phyloP scores from a whole-genome alignment of 2,888 invertebrate species.

The Automeris io region DNA sequence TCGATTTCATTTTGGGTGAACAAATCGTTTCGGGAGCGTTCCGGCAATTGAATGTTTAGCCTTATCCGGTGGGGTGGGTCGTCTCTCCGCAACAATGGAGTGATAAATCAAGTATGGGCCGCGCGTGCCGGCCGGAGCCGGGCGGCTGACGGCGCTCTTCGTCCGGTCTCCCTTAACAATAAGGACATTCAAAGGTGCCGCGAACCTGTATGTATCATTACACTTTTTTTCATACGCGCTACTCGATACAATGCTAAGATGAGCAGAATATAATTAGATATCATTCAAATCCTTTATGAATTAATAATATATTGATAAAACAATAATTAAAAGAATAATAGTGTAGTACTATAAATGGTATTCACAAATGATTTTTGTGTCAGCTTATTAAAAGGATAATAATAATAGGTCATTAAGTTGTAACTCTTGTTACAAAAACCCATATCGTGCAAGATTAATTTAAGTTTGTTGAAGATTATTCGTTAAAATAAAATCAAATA shows the following conservation, averaged over 20 bases:
- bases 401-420: too few species aligned
- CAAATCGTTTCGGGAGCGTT: slow-evolving; percentile 68
- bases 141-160: slow-evolving; percentile 28
- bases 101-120: slow-evolving; percentile 74
- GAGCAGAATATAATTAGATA: slow-evolving; percentile 14
- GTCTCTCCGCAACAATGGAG: slow-evolving; percentile 69
- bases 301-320: too few species aligned
- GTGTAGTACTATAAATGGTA: too few species aligned
- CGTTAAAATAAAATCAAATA: too few species aligned
- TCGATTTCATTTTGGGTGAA: slow-evolving; percentile 57
- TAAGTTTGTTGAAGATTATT: too few species aligned
- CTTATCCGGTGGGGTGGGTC: slow-evolving; percentile 68
- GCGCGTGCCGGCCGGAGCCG: slow-evolving; percentile 56
- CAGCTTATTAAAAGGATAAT: too few species aligned
- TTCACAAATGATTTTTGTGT: too few species aligned
- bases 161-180: slow-evolving; percentile 42
- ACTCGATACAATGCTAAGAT: slow-evolving; percentile 14
- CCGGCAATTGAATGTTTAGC: slow-evolving; percentile 73
- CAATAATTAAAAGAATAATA: too few species aligned
- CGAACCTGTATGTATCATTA: slow-evolving; percentile 24
- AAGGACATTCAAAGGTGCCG: slow-evolving; percentile 58
- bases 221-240: slow-evolving; percentile 19
- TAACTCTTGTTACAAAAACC: too few species aligned
- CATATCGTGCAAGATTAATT: too few species aligned
- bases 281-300: too few species aligned